These are phyloP conservation scores for Hydraecia micacea DNA, from an alignment of 2,888 invertebrate species.

Conservation along the genomic window DNA sequence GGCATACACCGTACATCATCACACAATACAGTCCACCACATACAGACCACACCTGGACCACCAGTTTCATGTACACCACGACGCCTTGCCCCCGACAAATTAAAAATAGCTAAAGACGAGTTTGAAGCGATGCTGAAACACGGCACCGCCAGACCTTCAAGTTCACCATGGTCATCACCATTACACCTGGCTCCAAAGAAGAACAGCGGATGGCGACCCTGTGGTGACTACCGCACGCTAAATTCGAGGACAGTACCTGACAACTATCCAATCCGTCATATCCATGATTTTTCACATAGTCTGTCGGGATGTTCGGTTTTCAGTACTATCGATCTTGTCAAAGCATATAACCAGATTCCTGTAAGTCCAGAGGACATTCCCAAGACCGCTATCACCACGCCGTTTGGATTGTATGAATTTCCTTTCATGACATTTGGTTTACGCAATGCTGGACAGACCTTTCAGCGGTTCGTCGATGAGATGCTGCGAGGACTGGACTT, in stretches of 20 bases:
- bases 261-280: background rate
- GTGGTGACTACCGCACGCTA: slow-evolving; percentile 18
- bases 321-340: background rate
- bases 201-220: slow-evolving; percentile 19
- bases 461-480: slow-evolving; percentile 45
- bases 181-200: slow-evolving; percentile 15
- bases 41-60: slow-evolving; percentile 7
- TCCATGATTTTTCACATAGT: background rate
- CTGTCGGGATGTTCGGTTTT: background rate
- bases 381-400: slow-evolving; percentile 42
- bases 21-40: background rate
- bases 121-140: background rate
- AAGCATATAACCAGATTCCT: background rate
- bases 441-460: slow-evolving; percentile 49
- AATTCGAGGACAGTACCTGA: slow-evolving; percentile 26
- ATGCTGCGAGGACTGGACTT: slow-evolving; percentile 24
- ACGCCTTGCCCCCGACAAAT: too few species aligned
- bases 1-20: too few species aligned
- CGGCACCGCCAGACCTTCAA: slow-evolving; percentile 7
- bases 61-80: background rate
- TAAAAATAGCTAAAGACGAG: too few species aligned
- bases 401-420: slow-evolving; percentile 57
- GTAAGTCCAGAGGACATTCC: slow-evolving; percentile 6
- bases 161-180: slow-evolving; percentile 24
- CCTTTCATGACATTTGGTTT: slow-evolving; percentile 46